Evolutionary conservation across 2,888 invertebrate genomes (phyloP).

Genomic region (Baronia brevicornis): DNA sequence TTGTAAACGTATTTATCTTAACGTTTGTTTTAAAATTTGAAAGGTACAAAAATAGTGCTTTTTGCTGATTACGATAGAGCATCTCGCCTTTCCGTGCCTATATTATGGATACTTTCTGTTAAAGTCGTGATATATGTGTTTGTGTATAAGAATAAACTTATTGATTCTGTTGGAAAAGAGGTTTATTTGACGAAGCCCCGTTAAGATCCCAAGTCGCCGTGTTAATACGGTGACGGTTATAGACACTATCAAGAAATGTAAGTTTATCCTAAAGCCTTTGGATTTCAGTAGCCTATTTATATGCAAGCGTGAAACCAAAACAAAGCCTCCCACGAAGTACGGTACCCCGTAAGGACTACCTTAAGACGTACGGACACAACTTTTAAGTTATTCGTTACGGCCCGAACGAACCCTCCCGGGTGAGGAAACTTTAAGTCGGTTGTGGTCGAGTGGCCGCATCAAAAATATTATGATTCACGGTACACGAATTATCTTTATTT

Average conservation of each 20-base stretch:
- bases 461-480: constrained; percentile 22
- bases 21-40: too few relatives aligned
- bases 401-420: constrained; percentile 12
- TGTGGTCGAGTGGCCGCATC: constrained; percentile 25
- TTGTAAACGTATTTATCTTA: too few relatives aligned
- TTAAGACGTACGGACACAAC: constrained; percentile 23
- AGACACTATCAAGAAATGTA: constrained; percentile 2
- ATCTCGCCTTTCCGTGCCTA: too few relatives aligned
- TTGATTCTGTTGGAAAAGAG: too few relatives aligned
- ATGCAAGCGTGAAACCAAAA: constrained; percentile 13
- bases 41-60: too few relatives aligned
- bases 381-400: constrained; percentile 39
- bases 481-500: constrained; percentile 5
- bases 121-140: too few relatives aligned
- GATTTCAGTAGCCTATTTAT: constrained; percentile 9
- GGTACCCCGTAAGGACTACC: constrained; percentile 14
- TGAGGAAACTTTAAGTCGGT: constrained; percentile 25
- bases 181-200: too few relatives aligned
- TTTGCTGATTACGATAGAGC: too few relatives aligned
- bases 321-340: constrained; percentile 21
- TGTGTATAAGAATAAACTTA: too few relatives aligned
- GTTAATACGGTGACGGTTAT: too few relatives aligned
- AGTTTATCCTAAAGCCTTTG: constrained; percentile 3
- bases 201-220: too few relatives aligned
- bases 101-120: too few relatives aligned